phyloP scores from a whole-genome alignment of 2,797 vertebrate genomes.

The Zenarchopterus dispar region DNA sequence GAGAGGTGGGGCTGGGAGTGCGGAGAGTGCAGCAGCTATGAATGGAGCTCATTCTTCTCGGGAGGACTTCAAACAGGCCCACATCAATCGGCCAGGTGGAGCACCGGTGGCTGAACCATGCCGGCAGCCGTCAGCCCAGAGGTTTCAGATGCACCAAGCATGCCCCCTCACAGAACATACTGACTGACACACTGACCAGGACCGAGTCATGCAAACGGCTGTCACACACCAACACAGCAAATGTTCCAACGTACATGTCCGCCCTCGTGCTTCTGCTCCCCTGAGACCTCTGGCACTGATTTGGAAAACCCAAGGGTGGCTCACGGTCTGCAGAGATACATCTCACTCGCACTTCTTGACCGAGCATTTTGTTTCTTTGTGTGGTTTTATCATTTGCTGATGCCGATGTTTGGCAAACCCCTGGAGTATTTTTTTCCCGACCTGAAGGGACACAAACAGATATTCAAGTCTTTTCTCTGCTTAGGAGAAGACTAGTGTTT shows the following conservation, averaged over 20 bases:
- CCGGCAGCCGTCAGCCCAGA: conserved; percentile 54
- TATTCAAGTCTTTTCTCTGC: too few species aligned
- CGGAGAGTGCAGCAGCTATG: conserved; percentile 57
- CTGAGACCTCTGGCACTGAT: too few species aligned
- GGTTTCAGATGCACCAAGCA: conserved; percentile 67
- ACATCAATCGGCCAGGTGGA: conserved; percentile 77
- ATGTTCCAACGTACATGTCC: not conserved
- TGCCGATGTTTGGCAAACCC: too few species aligned
- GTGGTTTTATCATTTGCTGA: too few species aligned
- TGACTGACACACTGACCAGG: conserved; percentile 63
- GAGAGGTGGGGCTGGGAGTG: conserved; percentile 52
- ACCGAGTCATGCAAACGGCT: conserved; percentile 40
- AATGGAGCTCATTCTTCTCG: conserved; percentile 76
- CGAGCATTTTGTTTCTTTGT: too few species aligned
- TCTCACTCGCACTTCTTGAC: too few species aligned
- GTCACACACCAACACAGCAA: conserved; percentile 27
- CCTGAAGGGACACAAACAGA: too few species aligned
- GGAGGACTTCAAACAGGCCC: conserved; percentile 74
- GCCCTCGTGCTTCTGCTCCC: too few species aligned
- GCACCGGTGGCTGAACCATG: conserved; percentile 54
- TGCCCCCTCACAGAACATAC: conserved; percentile 60
- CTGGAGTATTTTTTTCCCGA: too few species aligned
- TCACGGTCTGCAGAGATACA: too few species aligned
- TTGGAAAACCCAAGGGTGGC: too few species aligned
- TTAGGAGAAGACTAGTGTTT: too few species aligned